phyloP scores from a whole-genome alignment of 2,113 vertebrate genomes.

The Neofelis nebulosa region DNA sequence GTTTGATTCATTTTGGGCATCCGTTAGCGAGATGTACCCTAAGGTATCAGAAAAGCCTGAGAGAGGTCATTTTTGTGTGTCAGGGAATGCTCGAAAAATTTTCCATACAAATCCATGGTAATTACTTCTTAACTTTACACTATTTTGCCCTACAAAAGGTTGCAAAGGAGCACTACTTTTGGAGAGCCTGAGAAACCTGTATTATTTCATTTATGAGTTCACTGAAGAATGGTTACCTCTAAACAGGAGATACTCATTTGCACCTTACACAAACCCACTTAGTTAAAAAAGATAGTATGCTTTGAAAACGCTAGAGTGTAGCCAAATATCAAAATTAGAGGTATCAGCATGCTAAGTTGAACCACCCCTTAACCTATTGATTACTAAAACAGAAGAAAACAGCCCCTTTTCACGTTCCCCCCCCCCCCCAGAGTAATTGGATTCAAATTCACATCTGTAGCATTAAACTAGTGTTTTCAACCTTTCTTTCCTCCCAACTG shows the following conservation, averaged over 20 bases:
- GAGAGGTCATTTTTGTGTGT: background rate
- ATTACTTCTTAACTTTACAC: background rate
- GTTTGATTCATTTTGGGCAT: background rate
- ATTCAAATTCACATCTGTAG: conserved; percentile 89
- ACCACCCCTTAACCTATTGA: conserved; percentile 86
- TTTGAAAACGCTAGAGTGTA: conserved; percentile 74
- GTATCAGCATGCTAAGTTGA: conserved; percentile 84
- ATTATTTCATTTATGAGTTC: background rate
- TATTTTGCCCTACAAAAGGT: background rate
- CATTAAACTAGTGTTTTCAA: conserved; percentile 87
- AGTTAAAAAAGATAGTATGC: conserved; percentile 61
- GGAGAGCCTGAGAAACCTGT: background rate
- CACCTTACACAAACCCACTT: conserved; percentile 51
- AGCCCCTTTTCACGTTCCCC: conserved; percentile 81
- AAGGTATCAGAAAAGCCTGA: background rate
- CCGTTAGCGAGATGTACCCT: background rate
- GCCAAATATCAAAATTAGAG: conserved; percentile 85
- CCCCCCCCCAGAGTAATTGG: conserved; percentile 83
- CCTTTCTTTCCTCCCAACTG: conserved; percentile 84
- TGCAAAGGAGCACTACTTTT: background rate
- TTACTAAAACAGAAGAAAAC: conserved; percentile 87
- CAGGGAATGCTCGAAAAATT: background rate
- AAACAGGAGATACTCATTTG: conserved; percentile 48
- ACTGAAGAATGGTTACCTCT: conserved; percentile 51
- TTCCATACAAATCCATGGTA: background rate